Percentiles rank a stretch among this genome's conserved stretches.
Conservation (phyloP, 2,797 vertebrate genomes). For the Tauraco hartlaubi region DNA sequence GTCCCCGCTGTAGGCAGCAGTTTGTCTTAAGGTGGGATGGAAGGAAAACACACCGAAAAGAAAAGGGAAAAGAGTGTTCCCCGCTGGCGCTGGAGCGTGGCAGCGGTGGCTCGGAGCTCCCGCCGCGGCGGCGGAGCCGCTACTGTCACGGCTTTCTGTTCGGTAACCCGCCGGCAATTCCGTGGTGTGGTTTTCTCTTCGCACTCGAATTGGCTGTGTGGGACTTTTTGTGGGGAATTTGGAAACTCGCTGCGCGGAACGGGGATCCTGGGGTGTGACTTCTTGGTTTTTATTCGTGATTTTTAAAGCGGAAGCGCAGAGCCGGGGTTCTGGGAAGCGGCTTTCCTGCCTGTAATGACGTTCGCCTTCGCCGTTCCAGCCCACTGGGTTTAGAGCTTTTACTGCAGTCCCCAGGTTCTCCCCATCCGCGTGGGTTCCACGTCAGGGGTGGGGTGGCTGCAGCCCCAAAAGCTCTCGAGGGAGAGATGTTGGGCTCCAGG, state of each 20-base stretch:
- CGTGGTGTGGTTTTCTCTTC: neutral
- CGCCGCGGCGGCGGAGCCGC: neutral
- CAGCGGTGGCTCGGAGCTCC: neutral
- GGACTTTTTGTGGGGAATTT: conserved; percentile 3
- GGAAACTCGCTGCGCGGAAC: neutral
- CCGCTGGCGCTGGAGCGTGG: rapidly evolving
- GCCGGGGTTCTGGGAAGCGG: neutral
- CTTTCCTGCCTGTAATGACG: neutral
- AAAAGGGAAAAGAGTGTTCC: neutral
- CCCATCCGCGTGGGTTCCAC: rapidly evolving
- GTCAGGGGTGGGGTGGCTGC: neutral
- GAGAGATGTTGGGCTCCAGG: neutral
- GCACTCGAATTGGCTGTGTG: neutral
- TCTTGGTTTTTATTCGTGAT: neutral
- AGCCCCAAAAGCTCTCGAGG: neutral
- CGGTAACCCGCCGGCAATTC: neutral
- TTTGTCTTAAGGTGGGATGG: neutral
- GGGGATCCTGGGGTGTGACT: neutral
- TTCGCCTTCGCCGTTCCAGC: neutral
- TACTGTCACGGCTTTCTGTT: neutral
- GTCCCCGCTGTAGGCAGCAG: neutral
- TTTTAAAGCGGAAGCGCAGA: conserved; percentile 4
- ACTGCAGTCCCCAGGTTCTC: neutral
- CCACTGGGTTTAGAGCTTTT: neutral
- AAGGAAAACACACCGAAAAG: neutral